Conservation (phyloP, 2,797 vertebrate species). For the Adelosebastes latens region DNA sequence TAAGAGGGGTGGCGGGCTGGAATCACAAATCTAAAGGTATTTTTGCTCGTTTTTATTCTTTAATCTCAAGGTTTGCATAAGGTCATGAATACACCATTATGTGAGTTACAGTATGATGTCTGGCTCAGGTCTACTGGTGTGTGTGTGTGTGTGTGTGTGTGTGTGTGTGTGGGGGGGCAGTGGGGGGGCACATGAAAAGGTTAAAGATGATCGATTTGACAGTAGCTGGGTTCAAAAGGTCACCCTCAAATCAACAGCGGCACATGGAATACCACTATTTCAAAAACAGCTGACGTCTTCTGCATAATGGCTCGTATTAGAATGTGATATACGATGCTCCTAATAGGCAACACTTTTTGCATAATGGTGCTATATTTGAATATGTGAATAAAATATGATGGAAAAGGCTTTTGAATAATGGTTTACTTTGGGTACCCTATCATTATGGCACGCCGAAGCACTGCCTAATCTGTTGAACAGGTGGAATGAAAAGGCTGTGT, state of each 20-base stretch:
- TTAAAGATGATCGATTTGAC: slow-evolving; percentile 74
- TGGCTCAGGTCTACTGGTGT: slow-evolving; percentile 20
- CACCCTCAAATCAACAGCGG: slow-evolving; percentile 59
- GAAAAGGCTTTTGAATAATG: slow-evolving; percentile 45
- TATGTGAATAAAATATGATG: slow-evolving; percentile 65
- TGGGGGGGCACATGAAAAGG: slow-evolving; percentile 64
- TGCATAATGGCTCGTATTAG: slow-evolving; percentile 53
- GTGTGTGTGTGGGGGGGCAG: not conserved
- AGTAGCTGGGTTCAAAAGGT: slow-evolving; percentile 73
- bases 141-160: too few relatives aligned
- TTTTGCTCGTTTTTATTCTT: slow-evolving; percentile 15
- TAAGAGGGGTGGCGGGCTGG: not conserved
- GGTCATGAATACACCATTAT: slow-evolving; percentile 38
- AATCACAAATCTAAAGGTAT: slow-evolving; percentile 10
- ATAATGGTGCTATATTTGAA: slow-evolving; percentile 67
- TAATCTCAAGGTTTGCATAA: slow-evolving; percentile 35
- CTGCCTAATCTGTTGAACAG: slow-evolving; percentile 12
- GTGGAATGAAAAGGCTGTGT: slow-evolving; percentile 18
- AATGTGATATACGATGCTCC: slow-evolving; percentile 54
- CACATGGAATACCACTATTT: slow-evolving; percentile 50
- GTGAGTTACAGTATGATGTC: slow-evolving; percentile 36
- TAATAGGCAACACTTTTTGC: slow-evolving; percentile 58
- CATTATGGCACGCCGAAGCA: slow-evolving; percentile 21
- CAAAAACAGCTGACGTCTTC: slow-evolving; percentile 50
- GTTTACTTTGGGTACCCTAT: slow-evolving; percentile 57